phyloP scores from a whole-genome alignment of 2,113 vertebrate genomes.

The Axis porcinus region DNA sequence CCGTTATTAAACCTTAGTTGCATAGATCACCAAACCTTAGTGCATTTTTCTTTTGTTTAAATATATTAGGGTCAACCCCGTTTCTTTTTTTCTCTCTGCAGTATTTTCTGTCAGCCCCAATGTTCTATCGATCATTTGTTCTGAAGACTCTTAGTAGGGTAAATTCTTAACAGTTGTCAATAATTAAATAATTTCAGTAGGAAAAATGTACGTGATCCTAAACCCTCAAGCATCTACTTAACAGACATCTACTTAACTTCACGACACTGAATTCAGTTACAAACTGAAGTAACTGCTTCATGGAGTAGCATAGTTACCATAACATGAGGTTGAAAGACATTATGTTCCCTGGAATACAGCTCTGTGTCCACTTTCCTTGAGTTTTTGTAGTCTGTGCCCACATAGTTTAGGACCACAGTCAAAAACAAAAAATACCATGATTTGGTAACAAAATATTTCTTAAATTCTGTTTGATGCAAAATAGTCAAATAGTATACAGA shows the following conservation, averaged over 20 bases:
- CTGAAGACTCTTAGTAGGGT: background rate
- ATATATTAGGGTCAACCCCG: background rate
- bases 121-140: background rate
- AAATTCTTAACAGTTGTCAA: background rate
- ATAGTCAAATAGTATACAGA: background rate
- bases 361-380: background rate
- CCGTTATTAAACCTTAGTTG: background rate
- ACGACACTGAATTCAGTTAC: background rate
- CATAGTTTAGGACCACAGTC: background rate
- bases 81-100: background rate
- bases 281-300: background rate
- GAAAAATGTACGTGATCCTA: background rate
- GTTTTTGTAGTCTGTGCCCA: background rate
- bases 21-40: background rate
- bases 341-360: background rate
- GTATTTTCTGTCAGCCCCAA: background rate
- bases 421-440: background rate
- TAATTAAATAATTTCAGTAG: background rate
- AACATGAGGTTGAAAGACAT: background rate
- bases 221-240: background rate
- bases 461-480: background rate
- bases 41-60: background rate
- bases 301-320: background rate
- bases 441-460: background rate
- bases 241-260: background rate